Base-by-base conservation (phyloP, 2,797 vertebrate species). In the Clarias platycephalus region DNA sequence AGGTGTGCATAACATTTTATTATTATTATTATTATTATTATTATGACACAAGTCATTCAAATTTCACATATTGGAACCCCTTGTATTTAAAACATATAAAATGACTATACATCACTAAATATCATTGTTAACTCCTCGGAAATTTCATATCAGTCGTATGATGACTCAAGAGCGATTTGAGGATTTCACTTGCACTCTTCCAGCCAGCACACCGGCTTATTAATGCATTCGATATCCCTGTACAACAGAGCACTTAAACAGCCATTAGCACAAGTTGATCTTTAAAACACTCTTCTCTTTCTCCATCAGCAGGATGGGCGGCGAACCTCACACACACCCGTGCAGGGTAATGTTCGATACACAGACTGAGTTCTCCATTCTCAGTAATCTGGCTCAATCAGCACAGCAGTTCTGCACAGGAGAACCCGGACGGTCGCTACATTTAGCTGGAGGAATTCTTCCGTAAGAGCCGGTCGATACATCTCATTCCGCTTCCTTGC, bases 401-500 rank as follows among this genome's bases (percentile, higher is more conserved):
- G 57, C 22, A 49, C 44, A 22, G 24, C 8, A 16, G 26, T 71
- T 63, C 55, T 49, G 40, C 53, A n/a, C 76, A 31, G 53, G n/a
- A 49, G 22, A 49, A 31, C 55, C 37, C 6, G 40, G 22, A 71
- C 58, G 20, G n/a, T 6, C 5, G 78, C 84, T 76, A 60, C 84
- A 18, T 76, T 81, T 67, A 81, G 79, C 70, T 44, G 67, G 78
- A 44, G 49, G 62, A 37, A 67, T 75, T 28, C 49, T 68, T 85
- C 63, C 5, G 13, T 4, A 60, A 26, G 44, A 62, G 57, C 40
- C 18, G 4, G 31, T 81, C 84, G 7, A 81, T 81, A 74, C 60
- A 40, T 44, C 71, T 76, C 84, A n/a, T 62, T 71, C 75, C 64
- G 9, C 75, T 34, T 80, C 77, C 66, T 80, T 20, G 62, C 28